Evolutionary conservation across 2,113 vertebrate genomes (phyloP).

Genomic region (Nettapus auritus): DNA sequence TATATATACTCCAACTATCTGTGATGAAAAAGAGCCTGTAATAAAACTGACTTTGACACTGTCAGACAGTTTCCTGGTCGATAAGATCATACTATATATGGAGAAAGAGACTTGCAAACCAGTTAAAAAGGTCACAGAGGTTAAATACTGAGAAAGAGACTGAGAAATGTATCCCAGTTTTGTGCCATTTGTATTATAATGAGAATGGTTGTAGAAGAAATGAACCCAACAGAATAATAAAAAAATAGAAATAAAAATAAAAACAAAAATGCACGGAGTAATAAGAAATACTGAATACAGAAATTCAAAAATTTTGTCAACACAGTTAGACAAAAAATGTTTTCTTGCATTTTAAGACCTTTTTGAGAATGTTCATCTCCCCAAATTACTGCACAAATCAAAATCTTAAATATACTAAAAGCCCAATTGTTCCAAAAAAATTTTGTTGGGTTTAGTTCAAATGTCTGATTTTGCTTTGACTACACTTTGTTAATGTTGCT

Average conservation of each 20-base stretch:
- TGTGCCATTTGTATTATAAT: neutral
- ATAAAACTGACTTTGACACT: neutral
- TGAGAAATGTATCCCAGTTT: neutral
- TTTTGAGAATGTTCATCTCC: neutral
- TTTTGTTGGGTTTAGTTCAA: neutral
- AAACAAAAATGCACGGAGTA: neutral
- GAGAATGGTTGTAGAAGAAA: neutral
- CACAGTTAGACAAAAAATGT: accelerated
- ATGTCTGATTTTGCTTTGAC: neutral
- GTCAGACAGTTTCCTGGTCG: neutral
- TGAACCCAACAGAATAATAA: neutral
- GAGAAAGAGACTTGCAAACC: neutral
- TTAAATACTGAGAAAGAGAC: neutral
- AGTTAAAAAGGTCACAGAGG: neutral
- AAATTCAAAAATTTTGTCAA: neutral
- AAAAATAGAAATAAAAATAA: neutral
- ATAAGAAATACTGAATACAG: neutral
- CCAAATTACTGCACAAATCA: neutral
- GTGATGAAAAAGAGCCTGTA: neutral
- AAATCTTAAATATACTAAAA: neutral
- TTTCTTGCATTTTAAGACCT: neutral
- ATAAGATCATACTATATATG: neutral
- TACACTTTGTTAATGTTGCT: neutral
- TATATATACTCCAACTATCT: neutral
- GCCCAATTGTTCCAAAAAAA: neutral